Conservation (phyloP, 2,113 vertebrate genomes). For the Polypterus senegalus region DNA sequence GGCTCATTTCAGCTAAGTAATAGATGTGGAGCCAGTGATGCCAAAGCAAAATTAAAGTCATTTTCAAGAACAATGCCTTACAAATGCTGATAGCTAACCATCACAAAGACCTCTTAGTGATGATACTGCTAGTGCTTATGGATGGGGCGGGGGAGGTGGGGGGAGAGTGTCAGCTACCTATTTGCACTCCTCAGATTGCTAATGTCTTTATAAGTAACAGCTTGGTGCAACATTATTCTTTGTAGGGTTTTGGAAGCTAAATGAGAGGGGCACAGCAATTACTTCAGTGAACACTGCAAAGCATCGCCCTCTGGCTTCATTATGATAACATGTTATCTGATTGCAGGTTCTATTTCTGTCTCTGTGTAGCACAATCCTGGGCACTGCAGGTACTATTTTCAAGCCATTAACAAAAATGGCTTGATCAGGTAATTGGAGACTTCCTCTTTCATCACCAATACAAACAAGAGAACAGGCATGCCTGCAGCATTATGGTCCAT, state of each 20-base stretch:
- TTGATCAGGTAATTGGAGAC: conserved; percentile 10
- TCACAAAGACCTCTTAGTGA: no score
- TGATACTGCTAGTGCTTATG: no score
- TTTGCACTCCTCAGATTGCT: conserved; percentile 25
- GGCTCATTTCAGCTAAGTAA: no score
- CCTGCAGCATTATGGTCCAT: background rate
- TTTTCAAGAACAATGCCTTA: conserved; percentile 9
- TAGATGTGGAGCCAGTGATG: no score
- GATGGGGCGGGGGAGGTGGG: no score
- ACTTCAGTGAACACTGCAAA: conserved; percentile 34
- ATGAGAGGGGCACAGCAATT: conserved; percentile 30
- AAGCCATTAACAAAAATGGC: conserved; percentile 13
- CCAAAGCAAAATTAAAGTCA: conserved; percentile 22
- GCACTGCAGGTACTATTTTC: conserved; percentile 11
- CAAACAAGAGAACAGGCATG: background rate
- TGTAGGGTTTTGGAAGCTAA: conserved; percentile 24
- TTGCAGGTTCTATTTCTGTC: conserved; percentile 24
- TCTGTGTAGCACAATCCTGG: conserved; percentile 6
- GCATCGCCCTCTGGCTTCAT: conserved; percentile 31
- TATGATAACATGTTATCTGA: conserved; percentile 37
- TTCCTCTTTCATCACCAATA: conserved; percentile 5
- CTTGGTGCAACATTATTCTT: conserved; percentile 25
- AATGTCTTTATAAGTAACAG: conserved; percentile 35
- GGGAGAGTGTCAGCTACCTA: conserved; percentile 18
- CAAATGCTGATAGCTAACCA: background rate